These are phyloP conservation scores for Fulmarus glacialis DNA, from an alignment of 2,113 vertebrate species.

Conservation along the genomic window DNA sequence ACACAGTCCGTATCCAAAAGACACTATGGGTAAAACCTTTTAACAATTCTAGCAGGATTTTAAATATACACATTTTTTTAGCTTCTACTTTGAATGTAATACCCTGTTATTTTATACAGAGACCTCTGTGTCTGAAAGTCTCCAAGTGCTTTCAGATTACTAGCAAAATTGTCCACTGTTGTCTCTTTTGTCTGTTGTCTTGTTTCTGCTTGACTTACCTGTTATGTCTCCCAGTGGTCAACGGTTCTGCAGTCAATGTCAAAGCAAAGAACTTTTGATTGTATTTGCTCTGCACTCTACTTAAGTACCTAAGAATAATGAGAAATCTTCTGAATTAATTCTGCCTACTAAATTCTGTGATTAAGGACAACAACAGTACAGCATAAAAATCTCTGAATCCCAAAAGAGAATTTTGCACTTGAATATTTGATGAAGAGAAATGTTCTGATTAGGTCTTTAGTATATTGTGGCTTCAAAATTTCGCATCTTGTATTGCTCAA, in stretches of 20 bases:
- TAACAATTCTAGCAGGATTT: neutral
- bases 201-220: neutral
- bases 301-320: neutral
- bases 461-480: neutral
- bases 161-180: neutral
- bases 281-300: neutral
- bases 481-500: neutral
- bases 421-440: neutral
- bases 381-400: neutral
- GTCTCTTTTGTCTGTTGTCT: neutral
- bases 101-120: neutral
- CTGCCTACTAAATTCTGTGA: neutral
- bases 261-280: neutral
- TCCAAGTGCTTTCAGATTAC: neutral
- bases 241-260: neutral
- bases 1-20: neutral
- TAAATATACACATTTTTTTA: neutral
- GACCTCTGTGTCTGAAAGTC: neutral
- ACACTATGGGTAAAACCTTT: neutral
- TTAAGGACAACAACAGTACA: neutral
- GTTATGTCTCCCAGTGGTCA: neutral
- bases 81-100: neutral
- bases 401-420: neutral
- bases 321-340: neutral
- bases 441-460: neutral